Conservation (phyloP, 1,140 invertebrate genomes). For the Episyrphus balteatus region DNA sequence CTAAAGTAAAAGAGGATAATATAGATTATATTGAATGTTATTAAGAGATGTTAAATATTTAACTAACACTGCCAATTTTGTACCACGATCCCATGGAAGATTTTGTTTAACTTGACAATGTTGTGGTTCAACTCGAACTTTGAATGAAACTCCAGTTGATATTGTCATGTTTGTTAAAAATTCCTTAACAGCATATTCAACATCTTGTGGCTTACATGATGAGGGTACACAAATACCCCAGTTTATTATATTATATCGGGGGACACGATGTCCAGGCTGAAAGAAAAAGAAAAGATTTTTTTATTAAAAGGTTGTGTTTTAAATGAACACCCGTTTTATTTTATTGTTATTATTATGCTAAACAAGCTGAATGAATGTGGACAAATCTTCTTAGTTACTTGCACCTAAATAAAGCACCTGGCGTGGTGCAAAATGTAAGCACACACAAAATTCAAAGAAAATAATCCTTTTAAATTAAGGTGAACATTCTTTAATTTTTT, state of each 20-base stretch:
- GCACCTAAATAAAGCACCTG: too few relatives aligned
- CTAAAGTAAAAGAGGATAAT: constrained; percentile 7
- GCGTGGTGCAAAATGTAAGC: too few relatives aligned
- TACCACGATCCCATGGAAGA: constrained; percentile 27
- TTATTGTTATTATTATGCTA: too few relatives aligned
- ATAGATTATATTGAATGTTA: neutral
- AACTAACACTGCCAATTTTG: constrained; percentile 40
- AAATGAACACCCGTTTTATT: too few relatives aligned
- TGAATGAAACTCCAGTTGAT: constrained; percentile 40
- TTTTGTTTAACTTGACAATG: constrained; percentile 46
- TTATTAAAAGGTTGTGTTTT: too few relatives aligned
- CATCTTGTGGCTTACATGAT: constrained; percentile 43
- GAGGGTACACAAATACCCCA: constrained; percentile 53
- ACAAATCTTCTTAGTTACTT: too few relatives aligned
- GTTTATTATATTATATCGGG: constrained; percentile 47
- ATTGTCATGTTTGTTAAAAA: constrained; percentile 37
- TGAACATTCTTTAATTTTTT: too few relatives aligned
- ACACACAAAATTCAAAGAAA: too few relatives aligned
- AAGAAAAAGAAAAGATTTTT: neutral
- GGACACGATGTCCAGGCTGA: constrained; percentile 53
- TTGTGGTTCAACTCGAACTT: constrained; percentile 44
- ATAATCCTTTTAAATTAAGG: too few relatives aligned
- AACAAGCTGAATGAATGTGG: too few relatives aligned
- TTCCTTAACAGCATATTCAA: constrained; percentile 43
- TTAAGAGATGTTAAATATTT: neutral